Evolutionary conservation across 2,888 invertebrate species (phyloP).

Genomic region (Endomychus coccineus): DNA sequence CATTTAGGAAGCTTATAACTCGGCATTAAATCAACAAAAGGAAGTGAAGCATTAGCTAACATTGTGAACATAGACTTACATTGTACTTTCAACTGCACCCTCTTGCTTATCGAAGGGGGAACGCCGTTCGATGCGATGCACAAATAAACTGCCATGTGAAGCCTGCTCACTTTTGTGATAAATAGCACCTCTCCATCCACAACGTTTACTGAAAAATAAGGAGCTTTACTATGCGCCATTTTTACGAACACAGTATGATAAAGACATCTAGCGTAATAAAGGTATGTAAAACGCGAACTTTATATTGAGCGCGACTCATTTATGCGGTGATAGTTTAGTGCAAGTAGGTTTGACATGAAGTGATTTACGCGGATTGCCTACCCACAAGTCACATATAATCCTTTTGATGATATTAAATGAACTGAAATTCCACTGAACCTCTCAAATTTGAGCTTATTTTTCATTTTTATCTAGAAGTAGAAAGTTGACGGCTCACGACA

Average conservation of each 20-base stretch:
- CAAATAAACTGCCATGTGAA: constrained; percentile 88
- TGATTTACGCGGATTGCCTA: too few relatives aligned
- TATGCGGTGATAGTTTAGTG: too few relatives aligned
- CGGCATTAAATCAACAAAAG: not conserved
- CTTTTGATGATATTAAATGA: too few relatives aligned
- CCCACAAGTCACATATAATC: too few relatives aligned
- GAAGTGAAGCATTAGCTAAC: constrained; percentile 1
- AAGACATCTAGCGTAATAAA: too few relatives aligned
- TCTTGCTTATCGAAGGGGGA: constrained; percentile 81
- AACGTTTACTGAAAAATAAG: constrained; percentile 64
- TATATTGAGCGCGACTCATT: too few relatives aligned
- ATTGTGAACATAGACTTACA: constrained; percentile 55
- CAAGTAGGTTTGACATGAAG: too few relatives aligned
- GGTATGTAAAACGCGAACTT: too few relatives aligned
- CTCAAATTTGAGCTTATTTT: too few relatives aligned
- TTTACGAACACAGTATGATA: not conserved
- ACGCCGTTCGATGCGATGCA: constrained; percentile 92
- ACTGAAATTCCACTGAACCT: too few relatives aligned
- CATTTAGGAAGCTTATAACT: constrained; percentile 1
- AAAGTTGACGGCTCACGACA: too few relatives aligned
- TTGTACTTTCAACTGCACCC: constrained; percentile 74
- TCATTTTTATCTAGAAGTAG: too few relatives aligned
- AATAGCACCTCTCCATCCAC: constrained; percentile 82
- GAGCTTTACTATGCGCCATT: constrained; percentile 6
- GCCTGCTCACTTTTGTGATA: constrained; percentile 79